Conservation (phyloP, 2,797 vertebrate genomes). For the Cichlasoma orientale region DNA sequence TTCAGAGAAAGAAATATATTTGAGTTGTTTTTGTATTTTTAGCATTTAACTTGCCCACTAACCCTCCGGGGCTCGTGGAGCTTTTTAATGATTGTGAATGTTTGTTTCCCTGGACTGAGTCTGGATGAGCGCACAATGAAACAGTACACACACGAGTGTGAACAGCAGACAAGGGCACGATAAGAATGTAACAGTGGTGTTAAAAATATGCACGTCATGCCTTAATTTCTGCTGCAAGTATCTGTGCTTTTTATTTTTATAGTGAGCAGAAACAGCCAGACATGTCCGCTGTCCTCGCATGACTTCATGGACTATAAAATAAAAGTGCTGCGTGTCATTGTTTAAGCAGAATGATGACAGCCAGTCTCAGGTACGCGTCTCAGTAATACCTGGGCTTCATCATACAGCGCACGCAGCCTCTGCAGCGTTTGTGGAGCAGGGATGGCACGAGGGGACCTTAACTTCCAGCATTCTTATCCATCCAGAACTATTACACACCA, state of each 20-base stretch:
- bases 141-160: no score
- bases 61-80: background rate
- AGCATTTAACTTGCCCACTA: background rate
- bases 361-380: background rate
- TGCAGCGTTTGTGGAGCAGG: conserved; percentile 16
- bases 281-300: background rate
- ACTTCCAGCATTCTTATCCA: conserved; percentile 58
- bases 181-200: background rate
- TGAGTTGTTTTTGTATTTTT: background rate
- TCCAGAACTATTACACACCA: conserved; percentile 62
- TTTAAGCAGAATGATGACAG: background rate
- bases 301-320: background rate
- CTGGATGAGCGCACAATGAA: background rate
- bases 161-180: background rate
- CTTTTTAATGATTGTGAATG: background rate
- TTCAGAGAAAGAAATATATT: background rate
- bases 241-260: background rate
- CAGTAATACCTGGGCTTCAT: conserved; percentile 20
- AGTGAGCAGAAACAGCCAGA: background rate
- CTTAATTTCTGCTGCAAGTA: background rate
- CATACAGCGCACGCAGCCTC: conserved; percentile 4
- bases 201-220: background rate
- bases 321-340: background rate
- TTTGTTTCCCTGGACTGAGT: background rate
- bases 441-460: conserved; percentile 27